Base-by-base conservation (phyloP, 2,888 invertebrate genomes). In the Palloptera scutellata region DNA sequence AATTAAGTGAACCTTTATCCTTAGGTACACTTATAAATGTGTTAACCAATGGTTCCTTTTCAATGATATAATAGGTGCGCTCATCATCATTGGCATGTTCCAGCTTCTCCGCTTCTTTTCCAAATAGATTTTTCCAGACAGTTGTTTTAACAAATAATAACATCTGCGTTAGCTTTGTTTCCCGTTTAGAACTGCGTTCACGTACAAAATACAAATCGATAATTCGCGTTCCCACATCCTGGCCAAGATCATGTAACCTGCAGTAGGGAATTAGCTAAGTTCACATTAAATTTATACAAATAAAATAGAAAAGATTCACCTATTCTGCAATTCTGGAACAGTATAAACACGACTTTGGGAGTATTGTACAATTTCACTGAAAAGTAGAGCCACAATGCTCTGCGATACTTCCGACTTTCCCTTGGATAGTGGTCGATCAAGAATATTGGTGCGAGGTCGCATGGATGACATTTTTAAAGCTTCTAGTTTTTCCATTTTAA, bases 71-170 rank as follows among this genome's bases (percentile, higher is more conserved):
- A 86, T 98, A 99, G 0, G 96, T 98, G 73, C 93, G 91, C 81
- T 98, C 97, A 86, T 99, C 98, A 86, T 99, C 98, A 85, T 98
- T 98, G 3, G 98, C 97, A 86, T 98, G 96, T 81, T 99, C 99
- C 73, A 99, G 84, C 82, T 98, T 98, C 82, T 99, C 99, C 43
- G 98, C 98, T 87, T 99, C 99, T 81, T 95, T 94, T 1, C 98
- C 98, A 88, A 98, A 99, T 19, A 99, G 86, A 63, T 93, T 94
- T 92, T 98, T 98, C 99, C 99, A 99, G 15, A 99, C 87, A 0
- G 96, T 96, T 5, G 95, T 94, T 83, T 98, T 98, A 1, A 99
- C 91, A 85, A 98, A 98, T 9, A 98, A 86, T 11, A 99, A 86
- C 89, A 98, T 96, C 81, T 96, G 97, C 0, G 98, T 88, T 6